Conservation (phyloP, 2,888 invertebrate species). For the Lutraria lutraria region DNA sequence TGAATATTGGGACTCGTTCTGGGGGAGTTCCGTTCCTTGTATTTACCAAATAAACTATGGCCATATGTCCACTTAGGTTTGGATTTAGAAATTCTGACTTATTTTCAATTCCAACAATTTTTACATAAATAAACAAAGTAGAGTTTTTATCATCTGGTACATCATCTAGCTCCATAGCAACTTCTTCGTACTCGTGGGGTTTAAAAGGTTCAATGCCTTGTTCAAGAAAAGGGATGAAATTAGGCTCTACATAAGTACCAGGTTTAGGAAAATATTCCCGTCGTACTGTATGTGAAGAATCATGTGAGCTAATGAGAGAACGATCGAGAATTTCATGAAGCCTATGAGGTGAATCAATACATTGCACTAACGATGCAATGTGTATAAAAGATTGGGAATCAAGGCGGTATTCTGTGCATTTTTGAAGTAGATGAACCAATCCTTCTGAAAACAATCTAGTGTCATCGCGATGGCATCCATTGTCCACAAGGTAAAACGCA, state of each 20-base stretch:
- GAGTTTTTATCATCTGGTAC: not conserved
- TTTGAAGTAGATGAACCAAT: not conserved
- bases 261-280: slow-evolving; percentile 50
- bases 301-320: not conserved
- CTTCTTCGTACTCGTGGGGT: slow-evolving; percentile 51
- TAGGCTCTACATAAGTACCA: slow-evolving; percentile 60
- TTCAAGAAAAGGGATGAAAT: slow-evolving; percentile 61
- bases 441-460: not conserved
- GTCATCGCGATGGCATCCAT: not conserved
- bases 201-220: slow-evolving; percentile 47
- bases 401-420: not conserved
- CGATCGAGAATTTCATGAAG: slow-evolving; percentile 12
- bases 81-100: not conserved
- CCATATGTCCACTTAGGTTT: slow-evolving; percentile 13
- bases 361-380: not conserved
- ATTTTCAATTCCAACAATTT: not conserved
- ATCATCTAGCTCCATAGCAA: slow-evolving; percentile 60
- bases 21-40: slow-evolving; percentile 5
- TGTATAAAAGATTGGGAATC: not conserved
- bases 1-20: slow-evolving; percentile 40
- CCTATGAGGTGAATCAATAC: not conserved
- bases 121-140: slow-evolving; percentile 10
- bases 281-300: not conserved
- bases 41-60: slow-evolving; percentile 28
- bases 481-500: slow-evolving; percentile 9